Conservation (phyloP, 2,113 vertebrate species). For the Struthio camelus region DNA sequence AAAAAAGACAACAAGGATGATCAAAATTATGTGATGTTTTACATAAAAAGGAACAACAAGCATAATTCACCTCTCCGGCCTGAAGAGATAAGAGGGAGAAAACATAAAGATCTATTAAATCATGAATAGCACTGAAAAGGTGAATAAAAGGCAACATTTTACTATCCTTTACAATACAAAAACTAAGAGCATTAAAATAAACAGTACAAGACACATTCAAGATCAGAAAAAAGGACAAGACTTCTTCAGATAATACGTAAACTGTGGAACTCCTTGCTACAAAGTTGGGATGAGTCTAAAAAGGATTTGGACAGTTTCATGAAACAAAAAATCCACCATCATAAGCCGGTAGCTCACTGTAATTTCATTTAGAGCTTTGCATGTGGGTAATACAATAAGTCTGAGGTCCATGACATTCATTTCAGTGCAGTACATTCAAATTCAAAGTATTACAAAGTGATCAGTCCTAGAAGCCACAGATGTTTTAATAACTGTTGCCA, state of each 20-base stretch:
- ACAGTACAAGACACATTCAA: background rate
- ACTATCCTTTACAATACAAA: background rate
- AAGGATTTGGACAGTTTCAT: background rate
- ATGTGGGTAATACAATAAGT: background rate
- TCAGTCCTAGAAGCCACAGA: background rate
- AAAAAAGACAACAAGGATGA: background rate
- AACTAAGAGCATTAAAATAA: background rate
- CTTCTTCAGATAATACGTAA: background rate
- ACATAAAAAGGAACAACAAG: background rate
- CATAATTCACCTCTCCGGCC: background rate
- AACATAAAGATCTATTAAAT: background rate
- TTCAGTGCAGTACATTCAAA: background rate
- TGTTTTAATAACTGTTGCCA: background rate
- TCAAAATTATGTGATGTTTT: background rate
- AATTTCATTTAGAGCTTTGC: background rate
- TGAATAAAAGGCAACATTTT: background rate
- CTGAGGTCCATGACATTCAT: background rate
- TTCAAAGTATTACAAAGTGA: background rate
- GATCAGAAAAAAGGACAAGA: background rate
- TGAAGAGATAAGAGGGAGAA: background rate
- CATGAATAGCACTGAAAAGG: background rate
- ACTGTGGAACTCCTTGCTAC: background rate
- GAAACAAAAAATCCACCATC: background rate
- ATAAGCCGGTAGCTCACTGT: background rate
- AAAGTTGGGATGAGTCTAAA: background rate